phyloP scores from a whole-genome alignment of 2,113 vertebrate species.

The Saguinus imperator region DNA sequence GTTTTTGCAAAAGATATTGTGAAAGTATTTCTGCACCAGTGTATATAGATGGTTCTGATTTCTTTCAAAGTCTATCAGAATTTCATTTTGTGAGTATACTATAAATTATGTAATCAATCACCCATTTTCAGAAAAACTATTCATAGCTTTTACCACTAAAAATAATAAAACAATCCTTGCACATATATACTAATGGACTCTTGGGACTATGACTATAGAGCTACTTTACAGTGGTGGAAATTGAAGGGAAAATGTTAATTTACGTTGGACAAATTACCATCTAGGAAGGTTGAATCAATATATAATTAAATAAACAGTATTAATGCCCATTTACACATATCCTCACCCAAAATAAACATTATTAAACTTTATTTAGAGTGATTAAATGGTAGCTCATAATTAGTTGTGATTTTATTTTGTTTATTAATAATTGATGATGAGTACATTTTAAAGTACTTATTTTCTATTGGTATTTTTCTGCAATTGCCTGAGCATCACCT shows the following conservation, averaged over 20 bases:
- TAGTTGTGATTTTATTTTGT: background rate
- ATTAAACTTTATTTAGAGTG: background rate
- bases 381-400: background rate
- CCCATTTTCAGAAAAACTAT: background rate
- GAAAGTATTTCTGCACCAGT: background rate
- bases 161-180: background rate
- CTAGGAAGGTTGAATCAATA: background rate
- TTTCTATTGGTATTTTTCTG: background rate
- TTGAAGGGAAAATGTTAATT: background rate
- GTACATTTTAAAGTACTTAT: background rate
- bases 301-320: background rate
- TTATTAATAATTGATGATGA: background rate
- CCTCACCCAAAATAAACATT: background rate
- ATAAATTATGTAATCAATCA: background rate
- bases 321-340: background rate
- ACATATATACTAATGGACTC: background rate
- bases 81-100: background rate
- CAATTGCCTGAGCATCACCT: background rate
- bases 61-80: background rate
- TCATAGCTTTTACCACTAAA: background rate
- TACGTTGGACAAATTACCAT: background rate
- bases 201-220: background rate
- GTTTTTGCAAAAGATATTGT: background rate
- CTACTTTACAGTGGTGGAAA: background rate
- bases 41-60: background rate